Evolutionary conservation across 2,113 vertebrate species (phyloP), one percentile per base, ranked within the genome.

Genomic region (Microcebus ravelobensis): DNA sequence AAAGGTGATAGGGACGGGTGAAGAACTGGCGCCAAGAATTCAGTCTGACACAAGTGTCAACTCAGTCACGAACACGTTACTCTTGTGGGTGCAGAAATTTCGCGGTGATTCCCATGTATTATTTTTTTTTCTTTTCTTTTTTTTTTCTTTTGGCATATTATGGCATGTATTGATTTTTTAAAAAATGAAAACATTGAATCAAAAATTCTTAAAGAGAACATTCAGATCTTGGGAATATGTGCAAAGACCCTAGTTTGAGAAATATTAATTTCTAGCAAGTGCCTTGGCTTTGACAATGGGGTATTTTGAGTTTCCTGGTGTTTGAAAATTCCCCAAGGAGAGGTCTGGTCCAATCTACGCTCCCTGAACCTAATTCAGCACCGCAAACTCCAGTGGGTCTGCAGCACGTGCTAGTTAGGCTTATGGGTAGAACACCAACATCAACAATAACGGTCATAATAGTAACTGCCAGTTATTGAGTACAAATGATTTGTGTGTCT

Each of bases 381-480:
- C 74, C 45, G 18, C 27, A 13, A 34, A 23, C 11, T 50, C 42
- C 13, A 0, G 31, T 27, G 57, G 21, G 36, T 18, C 67, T 59
- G 39, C 11, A 9, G 57, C 50, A 42, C 36, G 57, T 31, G 39
- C 21, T 59, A 2, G 20, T 18, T 39, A 42, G n/a, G 36, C 8
- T 27, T 27, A 45, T 42, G 1, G 52, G 6, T 25, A 71, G 14
- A 31, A 20, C 20, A 45, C 15, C 23, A 15, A 1, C 1, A 63
- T 63, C 59, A 55, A 48, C 2, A 5, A 6, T 8, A 20, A 5
- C 3, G 15, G 18, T 27, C 9, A 1, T 21, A 12, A 3, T 2
- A 5, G 7, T 23, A 3, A 36, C 18, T 80, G 65, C 55, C 42
- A 42, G 42, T 42, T 5, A 42, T 42, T 14, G 39, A 3, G 15